These are phyloP conservation scores for Hyppa rectilinea DNA, from an alignment of 2,888 invertebrate genomes.

Conservation along the genomic window DNA sequence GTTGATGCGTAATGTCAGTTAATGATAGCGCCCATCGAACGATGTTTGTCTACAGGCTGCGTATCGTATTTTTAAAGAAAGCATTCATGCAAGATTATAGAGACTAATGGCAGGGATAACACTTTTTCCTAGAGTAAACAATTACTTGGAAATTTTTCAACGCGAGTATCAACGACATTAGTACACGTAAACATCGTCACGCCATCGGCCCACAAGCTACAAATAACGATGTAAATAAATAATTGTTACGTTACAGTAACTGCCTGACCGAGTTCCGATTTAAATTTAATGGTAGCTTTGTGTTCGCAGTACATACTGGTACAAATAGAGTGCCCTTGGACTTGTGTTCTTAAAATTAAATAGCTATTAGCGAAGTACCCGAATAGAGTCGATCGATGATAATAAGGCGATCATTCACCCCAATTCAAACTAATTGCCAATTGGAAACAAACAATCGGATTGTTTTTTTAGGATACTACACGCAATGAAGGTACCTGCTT, in stretches of 20 bases:
- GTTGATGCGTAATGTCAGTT: constrained; percentile 35
- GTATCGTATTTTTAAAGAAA: constrained; percentile 6
- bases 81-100: constrained; percentile 6
- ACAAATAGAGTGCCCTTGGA: constrained; percentile 47
- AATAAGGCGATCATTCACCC: constrained; percentile 33
- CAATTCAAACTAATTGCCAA: constrained; percentile 15
- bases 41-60: neutral
- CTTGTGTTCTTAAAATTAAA: constrained; percentile 42
- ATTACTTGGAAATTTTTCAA: constrained; percentile 1
- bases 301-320: constrained; percentile 22
- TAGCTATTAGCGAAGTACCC: constrained; percentile 36
- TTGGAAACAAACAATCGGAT: constrained; percentile 25
- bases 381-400: constrained; percentile 33
- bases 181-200: constrained; percentile 27
- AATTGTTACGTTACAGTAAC: constrained; percentile 26
- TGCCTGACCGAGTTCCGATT: constrained; percentile 38
- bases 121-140: constrained; percentile 8
- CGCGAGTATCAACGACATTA: constrained; percentile 2
- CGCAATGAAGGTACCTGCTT: neutral
- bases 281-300: constrained; percentile 27
- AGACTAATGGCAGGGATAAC: neutral
- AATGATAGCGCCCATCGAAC: constrained; percentile 12
- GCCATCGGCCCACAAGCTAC: constrained; percentile 20
- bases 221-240: constrained; percentile 40
- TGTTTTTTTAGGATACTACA: constrained; percentile 9